Base-by-base conservation (phyloP, 2,113 vertebrate species). In the Narcine bancroftii region DNA sequence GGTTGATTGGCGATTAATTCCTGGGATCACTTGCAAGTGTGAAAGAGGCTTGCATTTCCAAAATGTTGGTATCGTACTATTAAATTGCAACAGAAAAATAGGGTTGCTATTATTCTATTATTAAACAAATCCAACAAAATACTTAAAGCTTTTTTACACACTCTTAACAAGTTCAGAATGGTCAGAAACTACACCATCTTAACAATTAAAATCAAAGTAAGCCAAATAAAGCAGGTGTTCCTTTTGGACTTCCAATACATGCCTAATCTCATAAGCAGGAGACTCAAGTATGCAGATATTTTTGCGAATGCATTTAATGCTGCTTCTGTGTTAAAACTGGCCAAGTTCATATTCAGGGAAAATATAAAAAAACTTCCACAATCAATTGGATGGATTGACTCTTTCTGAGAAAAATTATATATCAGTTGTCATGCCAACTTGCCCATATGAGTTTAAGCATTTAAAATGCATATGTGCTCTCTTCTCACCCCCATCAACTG, bases 371-470 rank as follows among this genome's bases (percentile, higher is more conserved):
- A 2, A n/a, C 24, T n/a, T 26, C 39, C n/a, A 89, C n/a, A n/a
- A 50, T 89, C 83, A 89, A 56, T 39, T 63, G 63, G 85, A 66
- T 21, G 24, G 42, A 71, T 47, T 69, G 63, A 91, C 4, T 47
- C 39, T 29, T 39, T 42, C 24, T 91, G 36, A 36, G 81, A 53
- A 87, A 63, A 87, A 36, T n/a, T 9, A 63, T 3, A 87, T 87
- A 60, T 87, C 33, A 87, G 53, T 6, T 83, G 50, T 87, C 81
- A 87, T 33, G 33, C 81, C 53, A 60, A 87, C 81, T 87, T 60
- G 36, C 33, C 81, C 53, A 87, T 39, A 53, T 60, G 53, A 87
- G 13, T 33, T 85, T n/a, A 53, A 50, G 50, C 50, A 33, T 85
- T n/a, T 50, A 33, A 85, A 60, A 60, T 24, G n/a, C 29, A 60